Evolutionary conservation across 2,888 invertebrate species (phyloP), one percentile per base, ranked within the genome.

Genomic region (Tridacna crocea): DNA sequence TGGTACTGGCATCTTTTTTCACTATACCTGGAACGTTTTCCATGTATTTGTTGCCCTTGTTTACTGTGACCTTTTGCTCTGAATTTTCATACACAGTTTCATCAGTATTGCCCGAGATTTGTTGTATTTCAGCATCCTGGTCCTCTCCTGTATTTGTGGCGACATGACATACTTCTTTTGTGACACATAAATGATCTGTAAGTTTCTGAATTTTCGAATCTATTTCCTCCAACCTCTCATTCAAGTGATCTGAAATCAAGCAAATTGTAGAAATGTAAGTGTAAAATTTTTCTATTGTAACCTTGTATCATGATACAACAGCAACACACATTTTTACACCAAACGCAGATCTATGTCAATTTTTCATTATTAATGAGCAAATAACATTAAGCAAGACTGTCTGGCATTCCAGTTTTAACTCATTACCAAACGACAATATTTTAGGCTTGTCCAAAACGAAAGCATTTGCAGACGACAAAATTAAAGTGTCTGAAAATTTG

Each of bases 91-190:
- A 68, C 6, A 68, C 47, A 68, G 46, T 46, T 15, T 22, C 68
- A 68, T 47, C 27, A 17, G 55, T 17, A n/a, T 47, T 68, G 47
- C 19, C 19, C 11, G 46, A 68, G n/a, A 47, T 12, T 0, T 47
- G 46, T 19, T 68, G 19, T 11, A 47, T 66, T 17, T 17, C 10
- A 27, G 6, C 47, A 11, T 17, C n/a, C 22, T 46, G 6, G 27
- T 68, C 68, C n/a, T 68, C 68, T 47, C 13, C n/a, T 13, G 68
- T 68, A 19, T 22, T n/a, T 17, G 68, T 68, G n/a, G 26, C 68
- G 3, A 68, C 68, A 11, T 36, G n/a, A 13, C 68, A 17, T n/a
- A 47, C 47, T 47, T 68, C 68, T n/a, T 68, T 68, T 19, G 0
- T 27, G 46, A 0, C 3, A 68, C 68, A 68, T 15, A 68, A n/a